Percentiles rank a stretch among this genome's conserved stretches.
Evolutionary conservation across 1,140 invertebrate genomes (phyloP).

Genomic region (Hylyphantes graminicola): DNA sequence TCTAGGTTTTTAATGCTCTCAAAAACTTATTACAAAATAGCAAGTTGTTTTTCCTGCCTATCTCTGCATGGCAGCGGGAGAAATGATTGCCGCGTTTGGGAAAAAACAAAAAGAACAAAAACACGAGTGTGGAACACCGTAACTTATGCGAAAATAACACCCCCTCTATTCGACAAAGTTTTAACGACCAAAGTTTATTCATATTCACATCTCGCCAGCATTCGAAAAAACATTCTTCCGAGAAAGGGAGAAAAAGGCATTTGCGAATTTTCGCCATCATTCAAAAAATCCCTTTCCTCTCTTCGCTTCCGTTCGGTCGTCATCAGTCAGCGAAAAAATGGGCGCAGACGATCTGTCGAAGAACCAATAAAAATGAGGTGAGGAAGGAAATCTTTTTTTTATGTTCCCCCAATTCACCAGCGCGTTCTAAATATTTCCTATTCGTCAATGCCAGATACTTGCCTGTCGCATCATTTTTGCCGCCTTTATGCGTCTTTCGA

Average conservation of each 20-base stretch:
- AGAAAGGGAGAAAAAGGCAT: constrained; percentile 29
- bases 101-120: constrained; percentile 39
- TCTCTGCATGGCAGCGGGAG: neutral
- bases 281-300: constrained; percentile 50
- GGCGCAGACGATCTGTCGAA: constrained; percentile 57
- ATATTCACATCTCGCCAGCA: constrained; percentile 44
- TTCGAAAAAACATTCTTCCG: constrained; percentile 42
- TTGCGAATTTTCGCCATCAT: constrained; percentile 59
- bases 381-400: constrained; percentile 32
- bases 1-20: no score
- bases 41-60: constrained; percentile 11
- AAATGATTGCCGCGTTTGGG: neutral
- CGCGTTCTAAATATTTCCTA: constrained; percentile 61
- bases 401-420: constrained; percentile 49
- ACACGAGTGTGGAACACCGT: constrained; percentile 38
- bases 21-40: constrained; percentile 27
- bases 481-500: neutral
- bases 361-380: constrained; percentile 47
- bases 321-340: constrained; percentile 48
- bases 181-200: constrained; percentile 61
- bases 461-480: constrained; percentile 40
- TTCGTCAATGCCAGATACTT: constrained; percentile 57
- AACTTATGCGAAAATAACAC: constrained; percentile 61
- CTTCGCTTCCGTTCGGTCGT: constrained; percentile 39
- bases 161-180: constrained; percentile 44